A percentile compares a stretch with the other conserved stretches of the same genome.
Conservation (phyloP, 2,888 invertebrate species). For the Serripes groenlandicus region DNA sequence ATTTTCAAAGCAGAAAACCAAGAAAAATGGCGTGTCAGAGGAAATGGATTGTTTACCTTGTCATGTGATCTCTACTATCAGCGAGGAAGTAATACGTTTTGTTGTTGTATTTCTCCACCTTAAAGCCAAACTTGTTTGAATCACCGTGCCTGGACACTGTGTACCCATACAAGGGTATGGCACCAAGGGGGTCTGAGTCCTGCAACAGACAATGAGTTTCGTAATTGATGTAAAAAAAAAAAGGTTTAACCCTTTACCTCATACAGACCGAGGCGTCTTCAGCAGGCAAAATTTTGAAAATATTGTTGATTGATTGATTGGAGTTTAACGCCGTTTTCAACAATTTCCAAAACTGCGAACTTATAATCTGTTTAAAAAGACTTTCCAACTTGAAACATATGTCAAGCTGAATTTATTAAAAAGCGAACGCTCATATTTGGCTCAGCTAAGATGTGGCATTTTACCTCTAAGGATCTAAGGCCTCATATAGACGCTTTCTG, state of each 20-base stretch:
- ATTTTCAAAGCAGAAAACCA: neutral
- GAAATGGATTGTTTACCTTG: slow-evolving; percentile 65
- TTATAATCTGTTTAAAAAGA: too few relatives aligned
- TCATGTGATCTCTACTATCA: slow-evolving; percentile 78
- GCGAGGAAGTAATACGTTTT: slow-evolving; percentile 90
- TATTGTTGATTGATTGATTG: neutral
- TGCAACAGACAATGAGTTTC: too few relatives aligned
- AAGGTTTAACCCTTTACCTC: neutral
- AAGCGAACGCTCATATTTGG: too few relatives aligned
- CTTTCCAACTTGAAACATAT: too few relatives aligned
- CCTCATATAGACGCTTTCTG: too few relatives aligned
- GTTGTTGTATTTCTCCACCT: slow-evolving; percentile 86
- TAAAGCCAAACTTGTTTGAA: slow-evolving; percentile 84
- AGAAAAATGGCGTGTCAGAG: neutral
- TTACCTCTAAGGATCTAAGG: too few relatives aligned
- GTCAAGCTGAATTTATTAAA: too few relatives aligned
- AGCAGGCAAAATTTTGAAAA: neutral
- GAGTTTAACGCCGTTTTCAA: too few relatives aligned
- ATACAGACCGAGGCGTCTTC: neutral
- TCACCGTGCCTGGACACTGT: slow-evolving; percentile 90
- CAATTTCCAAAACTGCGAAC: too few relatives aligned
- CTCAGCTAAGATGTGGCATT: too few relatives aligned
- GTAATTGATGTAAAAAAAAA: neutral
- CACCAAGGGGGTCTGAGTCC: slow-evolving; percentile 92
- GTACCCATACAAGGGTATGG: slow-evolving; percentile 94